Conservation (phyloP, 2,113 vertebrate genomes). For the Cacatua alba region DNA sequence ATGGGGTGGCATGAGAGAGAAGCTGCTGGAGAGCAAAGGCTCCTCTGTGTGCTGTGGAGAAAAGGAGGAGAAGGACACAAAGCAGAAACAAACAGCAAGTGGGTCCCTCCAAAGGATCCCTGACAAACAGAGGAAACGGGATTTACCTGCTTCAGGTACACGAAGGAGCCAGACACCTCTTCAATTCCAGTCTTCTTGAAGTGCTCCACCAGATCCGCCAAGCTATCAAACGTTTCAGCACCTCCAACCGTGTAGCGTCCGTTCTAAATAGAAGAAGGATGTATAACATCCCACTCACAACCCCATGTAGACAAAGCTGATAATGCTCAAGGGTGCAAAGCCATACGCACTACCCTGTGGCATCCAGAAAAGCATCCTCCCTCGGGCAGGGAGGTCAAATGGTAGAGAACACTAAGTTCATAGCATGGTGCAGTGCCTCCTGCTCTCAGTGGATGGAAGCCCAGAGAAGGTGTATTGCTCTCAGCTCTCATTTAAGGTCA, state of each 20-base stretch:
- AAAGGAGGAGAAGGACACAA: neutral
- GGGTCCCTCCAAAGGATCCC: neutral
- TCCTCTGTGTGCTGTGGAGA: neutral
- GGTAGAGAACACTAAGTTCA: neutral
- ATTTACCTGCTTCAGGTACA: slow-evolving; percentile 86
- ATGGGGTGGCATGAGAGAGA: neutral
- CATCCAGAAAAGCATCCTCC: neutral
- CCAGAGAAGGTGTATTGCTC: neutral
- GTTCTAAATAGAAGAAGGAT: slow-evolving; percentile 72
- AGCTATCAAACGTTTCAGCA: slow-evolving; percentile 82
- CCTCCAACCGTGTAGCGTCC: slow-evolving; percentile 89
- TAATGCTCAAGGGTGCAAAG: neutral
- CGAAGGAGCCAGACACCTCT: slow-evolving; percentile 86
- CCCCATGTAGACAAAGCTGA: neutral
- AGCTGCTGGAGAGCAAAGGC: neutral
- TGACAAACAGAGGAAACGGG: neutral
- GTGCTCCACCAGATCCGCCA: slow-evolving; percentile 90
- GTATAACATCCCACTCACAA: neutral
- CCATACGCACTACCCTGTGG: neutral
- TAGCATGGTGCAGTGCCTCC: neutral
- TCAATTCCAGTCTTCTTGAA: slow-evolving; percentile 91
- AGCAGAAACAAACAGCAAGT: neutral
- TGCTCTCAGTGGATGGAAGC: neutral
- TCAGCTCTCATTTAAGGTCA: neutral
- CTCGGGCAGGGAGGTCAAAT: neutral